Base-by-base conservation (phyloP, 2,888 invertebrate genomes). In the Hybos culiciformis region DNA sequence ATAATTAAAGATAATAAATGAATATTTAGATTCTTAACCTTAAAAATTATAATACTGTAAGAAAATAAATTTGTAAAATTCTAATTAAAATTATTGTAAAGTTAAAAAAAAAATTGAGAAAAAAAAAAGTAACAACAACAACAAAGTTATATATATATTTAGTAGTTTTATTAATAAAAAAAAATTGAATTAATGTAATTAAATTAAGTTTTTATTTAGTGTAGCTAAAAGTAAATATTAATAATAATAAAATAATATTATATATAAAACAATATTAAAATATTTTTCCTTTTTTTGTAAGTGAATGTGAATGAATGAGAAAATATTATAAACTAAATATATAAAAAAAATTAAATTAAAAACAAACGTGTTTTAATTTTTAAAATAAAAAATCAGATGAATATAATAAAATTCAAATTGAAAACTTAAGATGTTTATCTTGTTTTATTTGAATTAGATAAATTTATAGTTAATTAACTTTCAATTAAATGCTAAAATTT, bases 191-290 rank as follows among this genome's bases (percentile, higher is more conserved):
- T 19, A 18, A 33, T 17, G 19, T 12, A 33, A 17, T 17, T 33
- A 45, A 41, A 37, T 44, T 48, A 46, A 48, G 46, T 46, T 48
- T 48, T 42, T 44, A 36, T 36, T 44, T 48, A 48, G 48, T 48
- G 48, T 48, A 48, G 48, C 43, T 48, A 48, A 47, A 48, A 46
- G 23, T 15, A 34, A 36, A 36, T 20, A 36, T 21, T 36, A 21
- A 29, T 29, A 20, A 36, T 36, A 36, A 36, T 19, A 18, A 34
- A 19, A 17, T 17, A 34, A 19, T 36, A 36, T 21, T 36, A 18
- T 18, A 15, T 18, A 34, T 18, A 36, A 20, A 36, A 36, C 19
- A 20, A 12, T 17, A 32, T 32, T 32, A 20, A 14, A 29, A 29
- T n/a, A 29, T n/a, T 29, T 29, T 29, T 29, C 29, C 29, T 29